Conservation (phyloP, 1,140 invertebrate genomes). For the Chymomyza costata region DNA sequence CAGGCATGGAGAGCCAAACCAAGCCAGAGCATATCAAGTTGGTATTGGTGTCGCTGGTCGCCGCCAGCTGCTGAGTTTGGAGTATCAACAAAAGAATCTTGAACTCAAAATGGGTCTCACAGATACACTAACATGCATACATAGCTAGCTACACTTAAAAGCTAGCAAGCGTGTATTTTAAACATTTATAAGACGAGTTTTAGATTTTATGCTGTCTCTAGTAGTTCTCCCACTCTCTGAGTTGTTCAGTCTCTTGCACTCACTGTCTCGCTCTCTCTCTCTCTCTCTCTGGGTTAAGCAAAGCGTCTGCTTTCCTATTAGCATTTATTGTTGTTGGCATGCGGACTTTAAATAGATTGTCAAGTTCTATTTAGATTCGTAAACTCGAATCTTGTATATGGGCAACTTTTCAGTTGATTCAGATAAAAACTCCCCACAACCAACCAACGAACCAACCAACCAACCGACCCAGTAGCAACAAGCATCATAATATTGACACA, state of each 20-base stretch:
- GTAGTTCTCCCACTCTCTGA: background rate
- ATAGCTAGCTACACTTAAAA: constrained; percentile 30
- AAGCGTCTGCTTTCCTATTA: background rate
- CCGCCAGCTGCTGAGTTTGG: constrained; percentile 11
- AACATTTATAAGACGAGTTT: constrained; percentile 39
- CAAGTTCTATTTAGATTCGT: background rate
- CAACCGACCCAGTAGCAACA: background rate
- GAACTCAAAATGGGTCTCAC: constrained; percentile 47
- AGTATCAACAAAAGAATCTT: constrained; percentile 43
- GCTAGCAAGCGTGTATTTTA: constrained; percentile 1
- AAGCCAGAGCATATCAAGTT: constrained; percentile 4
- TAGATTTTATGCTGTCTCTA: constrained; percentile 10
- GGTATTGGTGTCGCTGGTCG: constrained; percentile 18
- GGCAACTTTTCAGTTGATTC: constrained; percentile 4
- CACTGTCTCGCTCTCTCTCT: background rate
- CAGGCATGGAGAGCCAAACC: background rate
- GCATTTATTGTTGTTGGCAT: constrained; percentile 2
- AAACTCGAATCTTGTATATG: background rate
- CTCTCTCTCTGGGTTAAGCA: background rate
- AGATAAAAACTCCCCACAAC: too few relatives aligned
- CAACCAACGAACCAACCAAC: too few relatives aligned
- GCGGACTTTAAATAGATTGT: constrained; percentile 35
- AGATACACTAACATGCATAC: constrained; percentile 21
- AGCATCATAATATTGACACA: constrained; percentile 29
- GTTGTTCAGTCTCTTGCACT: background rate